These are phyloP conservation scores for Myiagra hebetior DNA, from an alignment of 2,113 vertebrate genomes.

Conservation along the genomic window DNA sequence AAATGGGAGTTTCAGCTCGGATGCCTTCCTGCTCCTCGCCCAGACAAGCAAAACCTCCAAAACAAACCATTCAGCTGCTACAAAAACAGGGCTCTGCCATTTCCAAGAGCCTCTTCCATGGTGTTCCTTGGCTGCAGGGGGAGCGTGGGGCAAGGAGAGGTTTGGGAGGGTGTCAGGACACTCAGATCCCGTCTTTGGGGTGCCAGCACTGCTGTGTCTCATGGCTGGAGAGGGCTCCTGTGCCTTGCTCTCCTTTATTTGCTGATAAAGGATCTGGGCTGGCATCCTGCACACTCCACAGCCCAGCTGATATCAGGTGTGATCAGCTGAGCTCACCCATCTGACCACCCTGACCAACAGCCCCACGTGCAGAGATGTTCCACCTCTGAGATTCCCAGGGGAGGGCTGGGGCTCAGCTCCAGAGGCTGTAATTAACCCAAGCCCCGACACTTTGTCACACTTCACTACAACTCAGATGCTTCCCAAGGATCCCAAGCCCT, in stretches of 20 bases:
- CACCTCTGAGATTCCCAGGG: too few species aligned
- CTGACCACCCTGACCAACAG: background rate
- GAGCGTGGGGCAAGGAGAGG: background rate
- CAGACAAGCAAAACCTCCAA: background rate
- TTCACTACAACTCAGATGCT: background rate
- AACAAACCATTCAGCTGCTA: background rate
- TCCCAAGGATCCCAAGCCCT: background rate
- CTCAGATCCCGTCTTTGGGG: rapidly evolving
- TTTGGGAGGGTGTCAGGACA: background rate
- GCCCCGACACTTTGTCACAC: background rate
- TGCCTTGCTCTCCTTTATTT: background rate
- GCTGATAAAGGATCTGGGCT: background rate
- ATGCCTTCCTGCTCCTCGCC: background rate
- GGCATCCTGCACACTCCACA: background rate
- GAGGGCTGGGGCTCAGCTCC: background rate
- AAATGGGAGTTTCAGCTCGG: background rate
- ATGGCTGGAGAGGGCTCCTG: background rate
- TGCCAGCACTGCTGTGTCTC: rapidly evolving
- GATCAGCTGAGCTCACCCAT: background rate
- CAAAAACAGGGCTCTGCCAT: background rate
- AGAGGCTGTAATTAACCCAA: background rate
- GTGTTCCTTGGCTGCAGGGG: background rate
- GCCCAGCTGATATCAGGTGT: background rate
- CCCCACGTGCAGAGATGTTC: rapidly evolving
- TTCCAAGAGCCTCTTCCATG: background rate